Evolutionary conservation across 2,888 invertebrate genomes (phyloP).

Genomic region (Pandemis cinnamomeana): DNA sequence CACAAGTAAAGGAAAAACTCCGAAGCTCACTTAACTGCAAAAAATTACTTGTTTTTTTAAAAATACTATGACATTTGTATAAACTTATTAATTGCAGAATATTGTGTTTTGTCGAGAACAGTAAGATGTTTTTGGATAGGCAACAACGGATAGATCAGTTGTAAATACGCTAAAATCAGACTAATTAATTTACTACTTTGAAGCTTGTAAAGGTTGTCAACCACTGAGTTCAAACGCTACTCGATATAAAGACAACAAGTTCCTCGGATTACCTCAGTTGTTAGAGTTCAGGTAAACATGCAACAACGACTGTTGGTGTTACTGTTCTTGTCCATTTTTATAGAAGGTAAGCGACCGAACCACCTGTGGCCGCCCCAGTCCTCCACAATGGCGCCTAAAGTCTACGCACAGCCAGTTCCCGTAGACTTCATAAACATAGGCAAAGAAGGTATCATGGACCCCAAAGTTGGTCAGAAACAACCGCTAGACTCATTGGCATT

Average conservation of each 20-base stretch:
- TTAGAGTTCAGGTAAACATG: conserved; percentile 51
- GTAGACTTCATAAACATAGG: conserved; percentile 58
- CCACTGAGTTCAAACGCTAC: conserved; percentile 31
- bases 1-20: too few species aligned
- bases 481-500: conserved; percentile 54
- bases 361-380: conserved; percentile 1
- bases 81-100: too few species aligned
- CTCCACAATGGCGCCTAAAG: background rate
- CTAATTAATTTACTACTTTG: background rate
- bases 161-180: background rate
- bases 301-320: conserved; percentile 42
- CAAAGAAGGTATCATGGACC: conserved; percentile 54
- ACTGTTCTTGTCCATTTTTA: conserved; percentile 46
- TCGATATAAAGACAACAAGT: conserved; percentile 43
- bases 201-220: conserved; percentile 29
- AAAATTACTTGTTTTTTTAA: too few species aligned
- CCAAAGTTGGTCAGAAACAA: conserved; percentile 44
- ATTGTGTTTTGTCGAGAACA: too few species aligned
- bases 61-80: too few species aligned
- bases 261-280: conserved; percentile 10
- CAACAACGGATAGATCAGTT: background rate
- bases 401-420: conserved; percentile 49
- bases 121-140: too few species aligned
- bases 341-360: conserved; percentile 42
- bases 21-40: too few species aligned